Percentiles rank a stretch among this genome's conserved stretches.
Conservation (phyloP, 2,797 vertebrate species). For the Cirrhinus molitorella region DNA sequence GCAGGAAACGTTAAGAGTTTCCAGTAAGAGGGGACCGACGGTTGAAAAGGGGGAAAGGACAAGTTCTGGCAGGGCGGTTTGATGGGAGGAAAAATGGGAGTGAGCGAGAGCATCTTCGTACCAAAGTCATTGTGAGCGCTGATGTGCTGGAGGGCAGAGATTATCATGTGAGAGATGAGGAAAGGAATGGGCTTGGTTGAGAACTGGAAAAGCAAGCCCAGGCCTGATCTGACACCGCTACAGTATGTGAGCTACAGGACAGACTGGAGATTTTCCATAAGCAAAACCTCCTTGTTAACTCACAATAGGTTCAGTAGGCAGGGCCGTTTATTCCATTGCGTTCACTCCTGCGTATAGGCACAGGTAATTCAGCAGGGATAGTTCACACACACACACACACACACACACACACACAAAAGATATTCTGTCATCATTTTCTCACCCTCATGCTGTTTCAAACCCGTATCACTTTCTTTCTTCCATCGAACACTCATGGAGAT, state of each 20-base stretch:
- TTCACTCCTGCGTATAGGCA: not conserved
- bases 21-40: slow-evolving; percentile 47
- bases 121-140: slow-evolving; percentile 24
- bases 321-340: slow-evolving; percentile 11
- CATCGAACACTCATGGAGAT: not conserved
- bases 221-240: slow-evolving; percentile 22
- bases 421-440: not conserved
- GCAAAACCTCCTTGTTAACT: slow-evolving; percentile 8
- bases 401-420: not conserved
- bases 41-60: slow-evolving; percentile 28
- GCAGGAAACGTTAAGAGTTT: slow-evolving; percentile 50
- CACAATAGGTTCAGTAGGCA: slow-evolving; percentile 33
- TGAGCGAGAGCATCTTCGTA: slow-evolving; percentile 35
- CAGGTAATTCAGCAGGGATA: not conserved
- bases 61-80: slow-evolving; percentile 29
- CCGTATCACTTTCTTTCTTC: not conserved
- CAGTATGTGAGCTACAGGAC: slow-evolving; percentile 25
- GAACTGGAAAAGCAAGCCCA: slow-evolving; percentile 22
- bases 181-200: slow-evolving; percentile 48
- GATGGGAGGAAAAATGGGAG: slow-evolving; percentile 18
- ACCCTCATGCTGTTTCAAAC: not conserved
- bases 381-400: not conserved
- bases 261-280: slow-evolving; percentile 17
- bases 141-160: slow-evolving; percentile 44
- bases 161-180: slow-evolving; percentile 38